Evolutionary conservation across 92 coral and sea anemone species (phyloP), one percentile per base, ranked within the genome.

Genomic region (Umimayanthus chanpuru): DNA sequence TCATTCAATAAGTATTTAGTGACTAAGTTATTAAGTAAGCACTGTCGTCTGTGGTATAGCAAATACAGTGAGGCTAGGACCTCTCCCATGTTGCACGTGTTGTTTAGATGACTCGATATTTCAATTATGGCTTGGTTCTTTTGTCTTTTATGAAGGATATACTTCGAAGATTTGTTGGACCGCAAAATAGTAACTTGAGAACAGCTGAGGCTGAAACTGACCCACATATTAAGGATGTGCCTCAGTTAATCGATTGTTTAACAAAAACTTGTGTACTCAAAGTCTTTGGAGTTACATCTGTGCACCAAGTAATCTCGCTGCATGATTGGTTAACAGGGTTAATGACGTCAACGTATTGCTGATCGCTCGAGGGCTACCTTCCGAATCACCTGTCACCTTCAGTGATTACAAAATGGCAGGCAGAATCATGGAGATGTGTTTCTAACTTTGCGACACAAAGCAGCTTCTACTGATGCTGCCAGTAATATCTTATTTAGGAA

Each of bases 351-450:
- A 18, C 1, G 21, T 16, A 18, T n/a, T 47, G 26, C 20, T n/a
- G 49, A 12, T 39, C 36, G 61, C 81, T 77, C 53, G 50, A 77
- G 61, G 61, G 53, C 25, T 9, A 28, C 50, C 53, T 43, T 26
- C 56, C 66, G 2, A 50, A 25, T 49, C 82, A 78, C 66, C 82
- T 78, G 82, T 49, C 82, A 53, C 66, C 82, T 78, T 47, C 20
- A 78, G 82, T 78, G 82, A 78, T 50, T 12, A 12, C 36, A 11
- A 29, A 44, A 47, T 8, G 32, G 68, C 0, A 3, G 50, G 43
- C 58, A 77, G 6, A 43, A 53, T 25, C 21, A 23, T 61, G 4
- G 68, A 16, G 68, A 61, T 8, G 2, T 16, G n/a, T 23, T 61
- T 61, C 3, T 61, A 2, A 61, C 68, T 61, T 61, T 61, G 68